phyloP scores from a whole-genome alignment of 2,888 invertebrate genomes.

The Anodontia alba region DNA sequence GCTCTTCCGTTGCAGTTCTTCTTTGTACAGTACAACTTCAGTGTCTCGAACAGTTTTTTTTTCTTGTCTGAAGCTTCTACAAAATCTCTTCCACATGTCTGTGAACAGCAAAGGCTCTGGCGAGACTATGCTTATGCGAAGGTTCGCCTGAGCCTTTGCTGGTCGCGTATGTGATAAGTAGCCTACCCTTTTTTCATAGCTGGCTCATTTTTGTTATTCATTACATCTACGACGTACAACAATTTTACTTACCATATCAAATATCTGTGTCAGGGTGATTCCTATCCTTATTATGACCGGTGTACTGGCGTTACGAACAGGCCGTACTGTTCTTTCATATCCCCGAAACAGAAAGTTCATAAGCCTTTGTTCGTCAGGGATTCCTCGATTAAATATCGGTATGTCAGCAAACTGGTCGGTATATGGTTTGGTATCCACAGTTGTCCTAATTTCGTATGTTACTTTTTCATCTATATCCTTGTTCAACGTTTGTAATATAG shows the following conservation, averaged over 20 bases:
- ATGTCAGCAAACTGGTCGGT: neutral
- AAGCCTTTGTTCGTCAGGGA: slow-evolving; percentile 85
- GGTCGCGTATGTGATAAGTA: no score
- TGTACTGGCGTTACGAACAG: slow-evolving; percentile 86
- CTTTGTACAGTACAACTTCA: no score
- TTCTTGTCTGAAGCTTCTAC: no score
- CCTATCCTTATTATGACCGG: slow-evolving; percentile 86
- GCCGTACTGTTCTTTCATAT: slow-evolving; percentile 86
- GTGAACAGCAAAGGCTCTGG: no score
- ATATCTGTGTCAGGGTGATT: slow-evolving; percentile 87
- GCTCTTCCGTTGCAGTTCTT: no score
- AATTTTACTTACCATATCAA: slow-evolving; percentile 86
- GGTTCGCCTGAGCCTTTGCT: no score
- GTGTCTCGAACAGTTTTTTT: no score
- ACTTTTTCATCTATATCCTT: neutral
- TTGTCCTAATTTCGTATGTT: neutral
- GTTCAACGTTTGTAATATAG: neutral
- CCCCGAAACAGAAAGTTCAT: slow-evolving; percentile 85
- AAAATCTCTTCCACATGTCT: no score
- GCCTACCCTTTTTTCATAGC: no score
- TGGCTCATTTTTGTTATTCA: no score
- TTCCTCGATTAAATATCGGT: neutral
- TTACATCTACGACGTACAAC: no score
- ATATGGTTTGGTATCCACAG: neutral
- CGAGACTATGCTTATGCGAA: no score